Evolutionary conservation across 1,140 invertebrate species (phyloP), one percentile per base, ranked within the genome.

Genomic region (Eumaeus atala): DNA sequence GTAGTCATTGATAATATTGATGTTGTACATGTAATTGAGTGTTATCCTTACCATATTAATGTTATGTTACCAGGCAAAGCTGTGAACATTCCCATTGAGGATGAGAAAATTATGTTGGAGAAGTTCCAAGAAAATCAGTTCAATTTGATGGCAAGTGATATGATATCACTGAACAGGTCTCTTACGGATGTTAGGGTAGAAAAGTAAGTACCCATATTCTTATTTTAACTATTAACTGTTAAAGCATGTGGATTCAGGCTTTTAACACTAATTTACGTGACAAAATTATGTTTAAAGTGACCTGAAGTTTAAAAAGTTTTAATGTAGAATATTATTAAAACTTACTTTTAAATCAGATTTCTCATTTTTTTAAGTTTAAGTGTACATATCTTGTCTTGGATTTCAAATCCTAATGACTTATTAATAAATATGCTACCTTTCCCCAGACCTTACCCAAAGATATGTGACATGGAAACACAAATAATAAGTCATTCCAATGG

Each of bases 101-200:
- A 95, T 77, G 94, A 98, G 71, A 92, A 92, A 47, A 83, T 95
- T 33, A 96, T 97, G 90, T 94, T 97, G 87, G 96, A 98, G 68
- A 96, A 97, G 77, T 99, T 99, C 84, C 97, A 98, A 84, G 90
- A 97, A 61, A 98, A 99, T 89, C 97, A 99, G 88, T 99, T 99
- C 87, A 99, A 99, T 89, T 89, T 99, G 60, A 87, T 99, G 77
- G 98, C 97, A 47, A 98, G 96, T 85, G 97, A 99, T 87, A 95
- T 96, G 91, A 99, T 99, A 66, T 97, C 97, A 35, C 84, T 99
- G 35, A 99, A 99, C 89, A 90, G 98, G 70, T 97, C 96, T 7
- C 89, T 99, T 11, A 93, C 95, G 14, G 98, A 99, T 89, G 95
- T 99, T 53, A 89, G 98, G 72, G 93, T 98, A 75, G 92, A 95